A percentile compares a stretch with the other conserved stretches of the same genome.
phyloP scores from a whole-genome alignment of 2,113 vertebrate genomes.

The Antechinus stuartii region DNA sequence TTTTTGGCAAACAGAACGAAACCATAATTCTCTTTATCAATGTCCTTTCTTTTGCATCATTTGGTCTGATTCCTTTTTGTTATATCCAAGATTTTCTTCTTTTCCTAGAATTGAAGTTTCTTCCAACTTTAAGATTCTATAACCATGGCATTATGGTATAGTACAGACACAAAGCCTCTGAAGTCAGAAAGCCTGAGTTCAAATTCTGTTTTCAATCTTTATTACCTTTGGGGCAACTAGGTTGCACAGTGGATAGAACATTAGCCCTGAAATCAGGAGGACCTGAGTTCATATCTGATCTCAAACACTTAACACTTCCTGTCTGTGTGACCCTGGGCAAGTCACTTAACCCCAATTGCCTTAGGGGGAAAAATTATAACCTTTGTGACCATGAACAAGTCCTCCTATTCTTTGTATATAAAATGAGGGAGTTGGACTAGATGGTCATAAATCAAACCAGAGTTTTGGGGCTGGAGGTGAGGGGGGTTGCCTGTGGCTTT shows the following conservation, averaged over 20 bases:
- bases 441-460: background rate
- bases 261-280: no score
- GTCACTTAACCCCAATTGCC: no score
- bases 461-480: background rate
- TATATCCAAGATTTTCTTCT: background rate
- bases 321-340: no score
- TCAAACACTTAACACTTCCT: no score
- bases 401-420: background rate
- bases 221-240: background rate
- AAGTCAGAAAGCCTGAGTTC: background rate
- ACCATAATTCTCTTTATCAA: background rate
- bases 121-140: background rate
- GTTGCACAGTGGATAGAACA: no score
- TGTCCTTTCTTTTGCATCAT: background rate
- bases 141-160: background rate
- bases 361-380: no score
- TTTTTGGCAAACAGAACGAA: background rate
- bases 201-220: background rate
- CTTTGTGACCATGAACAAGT: background rate
- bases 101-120: background rate
- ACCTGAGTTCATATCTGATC: no score
- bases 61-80: background rate
- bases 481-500: background rate
- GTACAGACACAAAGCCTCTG: background rate
- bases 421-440: background rate